Evolutionary conservation across 2,888 invertebrate species (phyloP).

Genomic region (Rhimphoctona megacephalus): DNA sequence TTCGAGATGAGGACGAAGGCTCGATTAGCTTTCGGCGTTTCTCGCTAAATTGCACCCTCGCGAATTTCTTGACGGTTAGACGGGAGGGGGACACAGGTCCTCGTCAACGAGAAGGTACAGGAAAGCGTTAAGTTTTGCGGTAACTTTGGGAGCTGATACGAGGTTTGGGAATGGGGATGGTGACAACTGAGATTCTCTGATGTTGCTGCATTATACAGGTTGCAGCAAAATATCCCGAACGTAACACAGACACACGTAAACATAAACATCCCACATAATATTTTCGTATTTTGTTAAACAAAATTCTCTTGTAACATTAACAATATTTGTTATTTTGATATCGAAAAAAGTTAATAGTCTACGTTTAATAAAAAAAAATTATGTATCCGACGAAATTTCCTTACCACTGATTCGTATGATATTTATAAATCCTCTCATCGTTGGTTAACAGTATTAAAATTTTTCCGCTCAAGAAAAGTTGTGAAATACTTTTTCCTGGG

Average conservation of each 20-base stretch:
- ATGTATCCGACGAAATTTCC: no score
- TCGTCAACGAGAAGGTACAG: neutral
- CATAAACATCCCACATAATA: no score
- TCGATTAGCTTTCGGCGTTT: constrained; percentile 69
- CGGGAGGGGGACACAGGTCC: constrained; percentile 34
- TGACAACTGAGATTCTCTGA: constrained; percentile 1
- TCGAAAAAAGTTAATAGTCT: neutral
- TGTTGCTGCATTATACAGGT: neutral
- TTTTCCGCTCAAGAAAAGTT: constrained; percentile 37
- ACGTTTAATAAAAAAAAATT: neutral
- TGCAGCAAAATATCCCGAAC: neutral
- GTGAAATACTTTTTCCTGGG: constrained; percentile 16
- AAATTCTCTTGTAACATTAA: neutral
- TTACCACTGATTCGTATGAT: constrained; percentile 20
- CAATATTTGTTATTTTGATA: neutral
- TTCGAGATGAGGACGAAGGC: constrained; percentile 43
- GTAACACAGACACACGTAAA: no score
- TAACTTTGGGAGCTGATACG: constrained; percentile 15
- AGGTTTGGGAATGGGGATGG: constrained; percentile 10
- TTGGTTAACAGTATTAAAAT: constrained; percentile 56
- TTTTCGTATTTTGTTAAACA: neutral
- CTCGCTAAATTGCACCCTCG: constrained; percentile 63
- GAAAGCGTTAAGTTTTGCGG: constrained; percentile 28
- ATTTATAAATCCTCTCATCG: constrained; percentile 32
- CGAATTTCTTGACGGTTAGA: constrained; percentile 59